These are phyloP conservation scores for Thymelicus sylvestris DNA, from an alignment of 2,888 invertebrate species.

Conservation along the genomic window DNA sequence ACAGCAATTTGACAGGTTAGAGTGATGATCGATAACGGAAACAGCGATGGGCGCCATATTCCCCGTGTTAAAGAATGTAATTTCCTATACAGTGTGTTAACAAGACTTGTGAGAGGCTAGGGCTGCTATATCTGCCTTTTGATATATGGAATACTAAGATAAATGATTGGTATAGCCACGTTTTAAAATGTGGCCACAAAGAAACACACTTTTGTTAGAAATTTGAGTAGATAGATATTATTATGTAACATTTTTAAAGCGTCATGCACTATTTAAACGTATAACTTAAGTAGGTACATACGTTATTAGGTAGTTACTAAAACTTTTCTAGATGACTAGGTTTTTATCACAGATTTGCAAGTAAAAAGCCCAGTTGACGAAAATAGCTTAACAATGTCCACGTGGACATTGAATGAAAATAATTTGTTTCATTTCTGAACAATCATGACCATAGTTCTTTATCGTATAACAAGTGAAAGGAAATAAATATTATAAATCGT, in stretches of 20 bases:
- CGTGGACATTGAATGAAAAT: neutral
- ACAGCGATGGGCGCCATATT: conserved; percentile 67
- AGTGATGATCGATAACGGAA: conserved; percentile 78
- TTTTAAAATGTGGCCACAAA: too few relatives aligned
- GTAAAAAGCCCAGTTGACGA: too few relatives aligned
- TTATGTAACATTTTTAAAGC: too few relatives aligned
- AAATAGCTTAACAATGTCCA: neutral
- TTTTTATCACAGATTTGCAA: too few relatives aligned
- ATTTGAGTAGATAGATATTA: too few relatives aligned
- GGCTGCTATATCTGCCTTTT: conserved; percentile 17
- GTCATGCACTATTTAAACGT: too few relatives aligned
- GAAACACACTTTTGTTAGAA: too few relatives aligned
- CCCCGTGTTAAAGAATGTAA: conserved; percentile 78
- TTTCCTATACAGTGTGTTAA: conserved; percentile 84
- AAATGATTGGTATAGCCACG: neutral
- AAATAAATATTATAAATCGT: neutral
- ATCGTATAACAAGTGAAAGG: neutral
- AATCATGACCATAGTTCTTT: neutral
- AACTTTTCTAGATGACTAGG: neutral
- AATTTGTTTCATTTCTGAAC: neutral
- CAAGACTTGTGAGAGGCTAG: conserved; percentile 68
- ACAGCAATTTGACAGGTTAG: conserved; percentile 73
- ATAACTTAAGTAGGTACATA: too few relatives aligned
- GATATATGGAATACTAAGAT: neutral
- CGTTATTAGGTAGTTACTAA: neutral